phyloP scores from a whole-genome alignment of 2,113 vertebrate species.

The Neodon shergylaensis region DNA sequence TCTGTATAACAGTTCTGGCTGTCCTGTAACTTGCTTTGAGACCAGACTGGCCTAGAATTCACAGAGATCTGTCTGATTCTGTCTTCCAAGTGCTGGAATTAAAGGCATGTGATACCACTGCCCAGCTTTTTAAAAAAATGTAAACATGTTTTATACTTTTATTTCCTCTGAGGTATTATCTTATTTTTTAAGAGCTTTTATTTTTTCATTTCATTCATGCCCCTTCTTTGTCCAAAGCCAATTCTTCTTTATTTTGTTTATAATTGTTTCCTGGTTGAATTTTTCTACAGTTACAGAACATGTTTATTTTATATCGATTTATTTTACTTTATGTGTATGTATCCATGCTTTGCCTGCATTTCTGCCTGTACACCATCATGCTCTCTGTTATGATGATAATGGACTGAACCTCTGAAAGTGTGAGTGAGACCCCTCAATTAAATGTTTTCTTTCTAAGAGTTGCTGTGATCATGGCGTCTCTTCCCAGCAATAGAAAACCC shows the following conservation, averaged over 20 bases:
- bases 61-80: background rate
- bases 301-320: background rate
- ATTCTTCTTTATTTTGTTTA: conserved; percentile 15
- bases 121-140: background rate
- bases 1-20: background rate
- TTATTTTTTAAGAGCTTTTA: background rate
- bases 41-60: background rate
- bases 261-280: conserved; percentile 19
- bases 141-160: conserved; percentile 21
- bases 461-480: background rate
- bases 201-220: background rate
- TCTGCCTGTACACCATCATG: background rate
- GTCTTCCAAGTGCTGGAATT: background rate
- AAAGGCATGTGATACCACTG: background rate
- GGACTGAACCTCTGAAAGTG: background rate
- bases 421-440: background rate
- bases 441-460: background rate
- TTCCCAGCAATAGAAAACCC: background rate
- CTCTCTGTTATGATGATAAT: background rate
- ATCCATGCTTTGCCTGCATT: background rate
- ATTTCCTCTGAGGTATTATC: background rate
- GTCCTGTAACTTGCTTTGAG: background rate
- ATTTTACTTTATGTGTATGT: background rate
- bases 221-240: background rate
- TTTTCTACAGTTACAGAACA: background rate